Percentiles rank a stretch among this genome's conserved stretches.
Evolutionary conservation across 2,888 invertebrate genomes (phyloP).

Genomic region (Epirrita christyi): DNA sequence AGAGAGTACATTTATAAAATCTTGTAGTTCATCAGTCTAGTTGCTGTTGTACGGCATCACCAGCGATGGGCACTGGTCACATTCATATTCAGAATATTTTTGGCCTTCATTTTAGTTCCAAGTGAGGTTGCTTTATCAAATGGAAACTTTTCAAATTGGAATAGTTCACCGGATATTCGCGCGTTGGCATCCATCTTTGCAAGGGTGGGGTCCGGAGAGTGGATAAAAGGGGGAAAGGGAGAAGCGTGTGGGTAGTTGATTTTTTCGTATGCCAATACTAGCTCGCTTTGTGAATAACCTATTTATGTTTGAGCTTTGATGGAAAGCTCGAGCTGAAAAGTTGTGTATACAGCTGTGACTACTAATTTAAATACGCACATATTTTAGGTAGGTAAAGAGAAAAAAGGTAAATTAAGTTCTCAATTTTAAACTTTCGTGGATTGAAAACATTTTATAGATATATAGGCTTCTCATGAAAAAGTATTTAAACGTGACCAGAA

Average conservation of each 20-base stretch:
- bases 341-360: constrained; percentile 13
- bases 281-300: constrained; percentile 63
- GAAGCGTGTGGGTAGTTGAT: constrained; percentile 48
- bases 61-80: constrained; percentile 2
- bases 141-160: constrained; percentile 80
- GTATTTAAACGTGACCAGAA: too few relatives aligned
- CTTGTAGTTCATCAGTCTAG: too few relatives aligned
- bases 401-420: too few relatives aligned
- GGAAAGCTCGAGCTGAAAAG: constrained; percentile 32
- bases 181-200: constrained; percentile 73
- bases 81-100: constrained; percentile 38
- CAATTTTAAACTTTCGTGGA: too few relatives aligned
- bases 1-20: not conserved
- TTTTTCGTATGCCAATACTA: constrained; percentile 67
- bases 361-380: constrained; percentile 8
- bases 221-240: constrained; percentile 38
- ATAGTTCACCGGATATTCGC: constrained; percentile 76
- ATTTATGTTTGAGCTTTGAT: constrained; percentile 59
- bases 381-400: too few relatives aligned
- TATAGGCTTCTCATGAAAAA: too few relatives aligned
- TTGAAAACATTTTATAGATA: too few relatives aligned
- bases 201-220: constrained; percentile 52
- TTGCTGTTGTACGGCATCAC: not conserved
- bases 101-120: constrained; percentile 62
- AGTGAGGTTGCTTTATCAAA: constrained; percentile 66